Base-by-base conservation (phyloP, 2,797 vertebrate species). In the Arctocebus calabarensis region DNA sequence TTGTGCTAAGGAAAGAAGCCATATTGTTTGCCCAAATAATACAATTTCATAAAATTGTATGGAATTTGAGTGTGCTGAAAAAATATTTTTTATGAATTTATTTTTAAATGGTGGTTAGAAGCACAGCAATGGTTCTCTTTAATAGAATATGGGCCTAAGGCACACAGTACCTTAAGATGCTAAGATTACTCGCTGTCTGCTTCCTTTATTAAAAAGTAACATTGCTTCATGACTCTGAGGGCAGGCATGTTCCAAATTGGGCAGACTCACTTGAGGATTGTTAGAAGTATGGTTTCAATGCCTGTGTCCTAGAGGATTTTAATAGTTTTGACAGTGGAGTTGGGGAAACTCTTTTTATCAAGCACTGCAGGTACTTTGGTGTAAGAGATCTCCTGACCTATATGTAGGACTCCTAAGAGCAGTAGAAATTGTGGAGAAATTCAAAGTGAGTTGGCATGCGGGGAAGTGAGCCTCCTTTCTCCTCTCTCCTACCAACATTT, bases 31-130 rank as follows among this genome's bases (percentile, higher is more conserved):
- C 48, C 14, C 43, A 95, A 77, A 86, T 45, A 91, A 70, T 82
- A 64, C 2, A 71, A 57, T 52, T 66, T 91, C 34, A 73, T 91
- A 16, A 93, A 93, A 90, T 22, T 75, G 8, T 59, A 71, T 23
- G 14, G 29, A 3, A 91, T 91, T 45, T 27, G 9, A 20, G 37
- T 37, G 0, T 70, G 25, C 34, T 70, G 83, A 68, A 88, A 88
- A 70, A 64, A 45, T 34, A 3, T 32, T 88, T 87, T 87, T 90
- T 74, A 25, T 83, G n/a, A 23, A 66, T 91, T 82, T 96, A 91
- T 88, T 90, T 88, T 92, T 82, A 73, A 86, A 17, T 64, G 17
- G 34, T 14, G 7, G 27, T 82, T 59, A 71, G 77, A 55, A 84
- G 16, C 25, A 37, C 13, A 84, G 77, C 45, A 81, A 52, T 45